These are phyloP conservation scores for Phylloscopus collybita DNA, from an alignment of 2,797 vertebrate genomes.

Conservation along the genomic window DNA sequence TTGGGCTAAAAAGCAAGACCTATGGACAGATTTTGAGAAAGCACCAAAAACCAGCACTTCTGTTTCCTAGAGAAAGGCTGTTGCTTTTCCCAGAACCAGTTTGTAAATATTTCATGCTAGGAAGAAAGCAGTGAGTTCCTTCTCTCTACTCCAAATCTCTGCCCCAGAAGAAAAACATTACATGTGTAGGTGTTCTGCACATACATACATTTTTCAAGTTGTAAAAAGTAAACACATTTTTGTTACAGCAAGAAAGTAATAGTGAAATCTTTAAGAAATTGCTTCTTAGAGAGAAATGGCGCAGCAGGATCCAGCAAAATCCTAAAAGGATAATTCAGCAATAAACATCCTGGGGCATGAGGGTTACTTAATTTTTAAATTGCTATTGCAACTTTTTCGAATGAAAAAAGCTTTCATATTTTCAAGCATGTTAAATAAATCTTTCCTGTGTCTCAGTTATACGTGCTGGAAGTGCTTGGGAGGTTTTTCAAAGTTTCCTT, in stretches of 20 bases:
- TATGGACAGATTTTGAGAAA: background rate
- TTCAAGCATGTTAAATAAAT: constrained; percentile 4
- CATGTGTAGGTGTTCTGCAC: background rate
- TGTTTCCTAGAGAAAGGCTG: background rate
- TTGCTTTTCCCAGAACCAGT: background rate
- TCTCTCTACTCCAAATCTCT: background rate
- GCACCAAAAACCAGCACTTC: background rate
- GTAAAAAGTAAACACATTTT: background rate
- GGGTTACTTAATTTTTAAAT: constrained; percentile 71
- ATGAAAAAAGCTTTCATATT: background rate
- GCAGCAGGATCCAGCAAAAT: constrained; percentile 14
- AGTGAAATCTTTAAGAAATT: background rate
- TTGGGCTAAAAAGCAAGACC: background rate
- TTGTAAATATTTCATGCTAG: constrained; percentile 3
- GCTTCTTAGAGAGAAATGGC: constrained; percentile 1
- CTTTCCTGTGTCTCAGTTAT: background rate
- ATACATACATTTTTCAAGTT: background rate
- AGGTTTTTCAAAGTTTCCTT: background rate
- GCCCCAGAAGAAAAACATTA: background rate
- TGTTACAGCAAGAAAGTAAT: background rate
- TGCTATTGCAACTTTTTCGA: constrained; percentile 51
- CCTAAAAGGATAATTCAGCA: constrained; percentile 23
- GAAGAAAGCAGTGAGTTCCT: background rate
- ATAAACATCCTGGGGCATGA: constrained; percentile 2
- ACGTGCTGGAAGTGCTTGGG: background rate